Percentiles rank a stretch among this genome's conserved stretches.
phyloP scores from a whole-genome alignment of 2,888 invertebrate species.

The Eulithis prunata region DNA sequence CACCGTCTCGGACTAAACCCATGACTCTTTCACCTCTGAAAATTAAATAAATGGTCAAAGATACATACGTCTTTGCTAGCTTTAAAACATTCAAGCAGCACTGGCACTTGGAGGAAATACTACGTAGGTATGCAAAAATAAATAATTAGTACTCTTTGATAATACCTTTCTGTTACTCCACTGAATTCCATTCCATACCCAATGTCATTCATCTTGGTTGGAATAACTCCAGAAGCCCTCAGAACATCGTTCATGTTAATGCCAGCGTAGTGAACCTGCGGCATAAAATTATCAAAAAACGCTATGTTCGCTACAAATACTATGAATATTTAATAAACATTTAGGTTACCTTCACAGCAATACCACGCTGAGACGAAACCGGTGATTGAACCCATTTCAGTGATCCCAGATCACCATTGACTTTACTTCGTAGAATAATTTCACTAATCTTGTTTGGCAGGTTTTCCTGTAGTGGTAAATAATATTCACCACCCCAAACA shows the following conservation, averaged over 20 bases:
- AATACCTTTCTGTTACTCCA: constrained; percentile 56
- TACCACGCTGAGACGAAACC: constrained; percentile 38
- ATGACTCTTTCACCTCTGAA: constrained; percentile 84
- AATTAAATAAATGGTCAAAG: not conserved
- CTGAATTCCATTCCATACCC: constrained; percentile 69
- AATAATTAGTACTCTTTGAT: constrained; percentile 31
- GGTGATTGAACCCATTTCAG: constrained; percentile 55
- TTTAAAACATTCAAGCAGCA: no score
- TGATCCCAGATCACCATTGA: constrained; percentile 51
- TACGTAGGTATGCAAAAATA: not conserved
- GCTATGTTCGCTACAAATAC: no score
- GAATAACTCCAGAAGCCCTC: constrained; percentile 48
- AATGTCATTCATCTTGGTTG: constrained; percentile 22
- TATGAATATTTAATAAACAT: no score
- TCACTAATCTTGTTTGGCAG: constrained; percentile 6
- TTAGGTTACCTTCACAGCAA: constrained; percentile 48
- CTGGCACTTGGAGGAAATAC: no score
- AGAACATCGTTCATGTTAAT: constrained; percentile 51
- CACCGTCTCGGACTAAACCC: constrained; percentile 83
- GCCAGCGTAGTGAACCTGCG: constrained; percentile 55
- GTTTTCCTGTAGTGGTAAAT: constrained; percentile 39
- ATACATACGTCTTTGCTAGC: no score
- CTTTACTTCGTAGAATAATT: constrained; percentile 31
- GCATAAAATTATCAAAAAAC: no score
- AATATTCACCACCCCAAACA: constrained; percentile 51